Evolutionary conservation across 2,797 vertebrate genomes (phyloP).

Genomic region (Oryzias sinensis): DNA sequence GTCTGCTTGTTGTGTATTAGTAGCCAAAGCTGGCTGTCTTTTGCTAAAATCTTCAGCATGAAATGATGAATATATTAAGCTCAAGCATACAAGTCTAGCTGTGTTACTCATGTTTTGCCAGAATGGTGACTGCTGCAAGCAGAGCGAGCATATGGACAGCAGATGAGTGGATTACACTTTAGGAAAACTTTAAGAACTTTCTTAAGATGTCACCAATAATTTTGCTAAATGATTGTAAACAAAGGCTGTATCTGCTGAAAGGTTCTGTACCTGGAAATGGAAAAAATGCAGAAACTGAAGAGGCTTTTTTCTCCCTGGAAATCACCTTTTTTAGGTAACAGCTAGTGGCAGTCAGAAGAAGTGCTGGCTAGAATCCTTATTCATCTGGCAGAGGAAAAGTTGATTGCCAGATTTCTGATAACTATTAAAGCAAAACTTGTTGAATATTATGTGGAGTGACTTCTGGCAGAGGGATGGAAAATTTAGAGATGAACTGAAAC

Average conservation of each 20-base stretch:
- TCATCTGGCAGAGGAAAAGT: too few relatives aligned
- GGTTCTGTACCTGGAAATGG: neutral
- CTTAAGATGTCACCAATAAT: slow-evolving; percentile 6
- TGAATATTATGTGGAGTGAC: too few relatives aligned
- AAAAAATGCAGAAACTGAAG: neutral
- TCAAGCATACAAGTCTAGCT: neutral
- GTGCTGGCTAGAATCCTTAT: too few relatives aligned
- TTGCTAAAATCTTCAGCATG: neutral
- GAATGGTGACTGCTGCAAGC: neutral
- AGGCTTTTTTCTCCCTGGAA: too few relatives aligned
- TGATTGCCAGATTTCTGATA: too few relatives aligned
- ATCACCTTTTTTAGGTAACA: too few relatives aligned
- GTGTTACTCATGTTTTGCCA: neutral
- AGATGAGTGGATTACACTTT: slow-evolving; percentile 9
- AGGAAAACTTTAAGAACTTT: neutral
- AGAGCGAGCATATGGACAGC: slow-evolving; percentile 3
- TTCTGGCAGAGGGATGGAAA: too few relatives aligned
- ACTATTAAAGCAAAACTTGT: too few relatives aligned
- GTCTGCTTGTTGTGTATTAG: slow-evolving; percentile 7
- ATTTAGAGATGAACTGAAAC: too few relatives aligned
- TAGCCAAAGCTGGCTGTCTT: slow-evolving; percentile 3
- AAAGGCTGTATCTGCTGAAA: neutral
- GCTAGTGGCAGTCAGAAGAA: too few relatives aligned
- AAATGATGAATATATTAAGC: neutral
- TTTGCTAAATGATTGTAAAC: neutral